Evolutionary conservation across 2,797 vertebrate genomes (phyloP).

Genomic region (Philypnodon macrostomus): DNA sequence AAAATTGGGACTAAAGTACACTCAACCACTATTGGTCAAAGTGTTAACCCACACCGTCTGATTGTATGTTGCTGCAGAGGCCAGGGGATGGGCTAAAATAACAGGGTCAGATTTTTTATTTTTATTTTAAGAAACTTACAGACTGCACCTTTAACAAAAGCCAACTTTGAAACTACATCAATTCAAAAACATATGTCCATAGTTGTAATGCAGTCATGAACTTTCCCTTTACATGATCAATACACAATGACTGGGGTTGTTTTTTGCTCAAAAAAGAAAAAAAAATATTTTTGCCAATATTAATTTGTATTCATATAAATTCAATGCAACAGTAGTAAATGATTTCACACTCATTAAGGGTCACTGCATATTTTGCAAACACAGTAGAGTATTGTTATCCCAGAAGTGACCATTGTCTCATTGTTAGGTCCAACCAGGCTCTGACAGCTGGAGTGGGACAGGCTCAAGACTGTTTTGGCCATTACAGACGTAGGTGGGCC

Average conservation of each 20-base stretch:
- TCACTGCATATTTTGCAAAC: conserved; percentile 39
- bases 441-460: conserved; percentile 51
- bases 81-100: too few relatives aligned
- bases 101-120: too few relatives aligned
- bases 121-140: too few relatives aligned
- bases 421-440: conserved; percentile 41
- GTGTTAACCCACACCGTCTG: too few relatives aligned
- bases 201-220: conserved; percentile 23
- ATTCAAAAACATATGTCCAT: conserved; percentile 7
- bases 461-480: conserved; percentile 50
- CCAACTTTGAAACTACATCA: conserved; percentile 9
- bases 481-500: conserved; percentile 60
- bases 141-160: conserved; percentile 17
- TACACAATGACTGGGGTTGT: not conserved
- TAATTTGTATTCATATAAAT: too few relatives aligned
- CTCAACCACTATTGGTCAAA: too few relatives aligned
- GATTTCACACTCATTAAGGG: conserved; percentile 43
- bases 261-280: too few relatives aligned
- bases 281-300: too few relatives aligned
- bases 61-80: too few relatives aligned
- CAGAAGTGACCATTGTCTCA: conserved; percentile 51
- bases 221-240: conserved; percentile 8
- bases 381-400: conserved; percentile 47
- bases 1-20: too few relatives aligned
- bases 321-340: conserved; percentile 20